Base-by-base conservation (phyloP, 2,888 invertebrate species). In the Harpagoxenus sublaevis region DNA sequence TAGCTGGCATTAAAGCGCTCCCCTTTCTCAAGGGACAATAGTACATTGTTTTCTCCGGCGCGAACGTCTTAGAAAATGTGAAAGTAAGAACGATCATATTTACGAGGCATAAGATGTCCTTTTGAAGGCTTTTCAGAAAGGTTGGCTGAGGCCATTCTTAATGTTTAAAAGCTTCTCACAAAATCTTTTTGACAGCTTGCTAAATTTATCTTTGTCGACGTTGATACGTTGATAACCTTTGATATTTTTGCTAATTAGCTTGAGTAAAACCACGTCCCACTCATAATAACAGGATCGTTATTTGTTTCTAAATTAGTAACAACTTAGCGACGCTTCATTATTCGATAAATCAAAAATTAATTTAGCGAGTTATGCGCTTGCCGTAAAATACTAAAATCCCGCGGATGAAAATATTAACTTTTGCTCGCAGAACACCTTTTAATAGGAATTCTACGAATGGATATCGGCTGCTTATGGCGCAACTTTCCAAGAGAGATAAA, bases 401-500 rank as follows among this genome's bases (percentile, higher is more conserved):
- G 31, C 73, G 12, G 18, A 73, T 81, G 28, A 51, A 73, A 73
- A 81, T 81, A 79, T 79, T 79, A 71, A 79, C 71, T 79, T 73
- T 39, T 62, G 28, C 73, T 81, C 28, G 73, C 45, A 39, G 55
- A 71, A 82, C 45, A 66, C 62, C 39, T 74, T 84, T 74, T 68
- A 57, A 73, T 81, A 68, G 60, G 73, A 82, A 82, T 74, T 74
- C 71, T 82, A 65, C 83, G 73, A 73, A 85, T 84, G 53, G 74
- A 73, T 66, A 84, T 85, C 73, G 84, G 62, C 66, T 83, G 84
- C 71, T 84, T 73, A 85, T 66, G 51, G 77, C 42, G n/a, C 15
- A 85, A 83, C 83, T 85, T 83, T 83, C 55, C 15, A 63, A 85
- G 83, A 71, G 73, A 85, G 85, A 85, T 85, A 84, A 86, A 86